Conservation (phyloP, 2,888 invertebrate species). For the Oscheius onirici region DNA sequence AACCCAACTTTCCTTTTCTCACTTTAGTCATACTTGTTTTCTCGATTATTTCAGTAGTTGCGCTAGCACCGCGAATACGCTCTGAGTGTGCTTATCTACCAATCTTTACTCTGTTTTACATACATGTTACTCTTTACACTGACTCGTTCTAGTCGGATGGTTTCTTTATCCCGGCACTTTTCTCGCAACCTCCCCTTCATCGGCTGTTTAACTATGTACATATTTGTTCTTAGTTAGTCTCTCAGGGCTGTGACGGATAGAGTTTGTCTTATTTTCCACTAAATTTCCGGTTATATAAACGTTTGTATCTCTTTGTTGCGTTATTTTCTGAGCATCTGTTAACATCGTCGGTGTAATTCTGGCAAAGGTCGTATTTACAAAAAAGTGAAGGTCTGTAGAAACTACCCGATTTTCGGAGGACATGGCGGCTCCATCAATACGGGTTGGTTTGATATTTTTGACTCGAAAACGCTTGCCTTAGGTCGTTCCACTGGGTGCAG, state of each 20-base stretch:
- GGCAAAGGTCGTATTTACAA: not conserved
- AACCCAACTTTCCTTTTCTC: slow-evolving; percentile 11
- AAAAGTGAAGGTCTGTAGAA: not conserved
- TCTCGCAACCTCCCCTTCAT: too few species aligned
- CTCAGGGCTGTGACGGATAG: slow-evolving; percentile 1
- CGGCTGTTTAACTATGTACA: slow-evolving; percentile 8
- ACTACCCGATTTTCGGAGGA: not conserved
- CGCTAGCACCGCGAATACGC: slow-evolving; percentile 9
- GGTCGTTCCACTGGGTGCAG: slow-evolving; percentile 68
- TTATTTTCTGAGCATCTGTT: not conserved
- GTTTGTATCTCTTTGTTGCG: not conserved
- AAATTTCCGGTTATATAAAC: slow-evolving; percentile 10
- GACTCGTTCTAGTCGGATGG: not conserved
- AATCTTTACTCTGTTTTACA: not conserved
- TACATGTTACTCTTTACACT: not conserved
- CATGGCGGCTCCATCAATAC: slow-evolving; percentile 16
- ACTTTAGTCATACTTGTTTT: slow-evolving; percentile 5
- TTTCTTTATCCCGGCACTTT: not conserved
- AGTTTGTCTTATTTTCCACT: not conserved
- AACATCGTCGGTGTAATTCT: not conserved
- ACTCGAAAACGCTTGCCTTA: slow-evolving; percentile 24
- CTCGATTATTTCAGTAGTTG: slow-evolving; percentile 8
- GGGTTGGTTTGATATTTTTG: not conserved
- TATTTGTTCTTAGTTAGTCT: slow-evolving; percentile 2
- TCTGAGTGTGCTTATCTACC: not conserved